Conservation (phyloP, 2,113 vertebrate genomes). For the Lepidothrix coronata region DNA sequence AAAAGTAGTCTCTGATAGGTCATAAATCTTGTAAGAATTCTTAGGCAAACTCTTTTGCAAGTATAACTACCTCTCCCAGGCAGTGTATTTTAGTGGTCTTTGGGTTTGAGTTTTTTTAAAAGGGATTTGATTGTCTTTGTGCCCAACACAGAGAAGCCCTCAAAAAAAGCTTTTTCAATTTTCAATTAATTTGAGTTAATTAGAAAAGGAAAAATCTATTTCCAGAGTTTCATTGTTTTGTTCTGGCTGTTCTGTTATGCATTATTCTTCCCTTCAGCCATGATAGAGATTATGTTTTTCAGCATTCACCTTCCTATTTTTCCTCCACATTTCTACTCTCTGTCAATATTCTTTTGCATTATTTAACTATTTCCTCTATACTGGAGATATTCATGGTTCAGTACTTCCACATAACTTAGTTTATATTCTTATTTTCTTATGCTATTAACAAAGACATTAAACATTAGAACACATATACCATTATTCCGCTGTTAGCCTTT, state of each 20-base stretch:
- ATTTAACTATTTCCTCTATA: not conserved
- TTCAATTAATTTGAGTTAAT: not conserved
- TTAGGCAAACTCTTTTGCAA: not conserved
- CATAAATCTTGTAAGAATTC: not conserved
- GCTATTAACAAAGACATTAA: constrained; percentile 21
- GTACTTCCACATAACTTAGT: not conserved
- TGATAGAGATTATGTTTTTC: not conserved
- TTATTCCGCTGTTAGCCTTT: not conserved
- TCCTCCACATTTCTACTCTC: not conserved
- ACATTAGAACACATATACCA: not conserved
- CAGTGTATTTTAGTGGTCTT: not conserved
- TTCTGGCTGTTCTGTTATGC: not conserved
- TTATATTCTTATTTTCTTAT: not conserved
- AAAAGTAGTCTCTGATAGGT: not conserved
- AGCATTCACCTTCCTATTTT: not conserved
- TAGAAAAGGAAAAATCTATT: not conserved
- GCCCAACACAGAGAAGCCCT: not conserved
- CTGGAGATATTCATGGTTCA: not conserved
- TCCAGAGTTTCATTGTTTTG: not conserved
- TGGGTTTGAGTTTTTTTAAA: not conserved
- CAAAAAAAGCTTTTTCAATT: not conserved
- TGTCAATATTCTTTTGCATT: not conserved
- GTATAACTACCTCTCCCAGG: not conserved
- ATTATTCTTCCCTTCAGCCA: constrained; percentile 1
- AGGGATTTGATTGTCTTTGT: not conserved